Base-by-base conservation (phyloP, 64 coral and sea anemone genomes). In the Dendrophyllia cribrosa region DNA sequence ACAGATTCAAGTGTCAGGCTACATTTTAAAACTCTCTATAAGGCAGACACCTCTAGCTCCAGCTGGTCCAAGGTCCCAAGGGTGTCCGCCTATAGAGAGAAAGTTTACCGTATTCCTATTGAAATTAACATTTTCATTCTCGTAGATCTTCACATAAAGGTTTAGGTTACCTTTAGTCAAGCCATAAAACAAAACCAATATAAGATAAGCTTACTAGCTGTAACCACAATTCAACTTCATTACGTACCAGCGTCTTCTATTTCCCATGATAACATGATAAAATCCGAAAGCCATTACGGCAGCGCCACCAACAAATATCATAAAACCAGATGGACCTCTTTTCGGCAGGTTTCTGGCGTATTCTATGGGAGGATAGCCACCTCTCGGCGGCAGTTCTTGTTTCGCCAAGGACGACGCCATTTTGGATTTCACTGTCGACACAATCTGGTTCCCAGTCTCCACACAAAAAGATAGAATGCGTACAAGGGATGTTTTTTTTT, bases 371-470 rank as follows among this genome's bases (percentile, higher is more conserved):
- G 97, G 91, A 96, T 99, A 99, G 72, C 97, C 97, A 63, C 94
- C 97, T 89, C 91, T 89, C 73, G 94, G 97, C 51, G 97, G 97
- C 58, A 99, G 58, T 75, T 99, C 97, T 92, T 99, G 60, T 84
- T 84, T 84, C 9, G 67, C 46, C 20, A 84, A 66, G 46, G 80
- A 84, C 60, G 80, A 67, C 91, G 97, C 94, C 97, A 99, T 99
- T 71, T 99, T 99, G 86, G 72, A 66, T 51, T 48, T 58, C 65
- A 55, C n/a, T 20, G n/a, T 15, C 77, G 47, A 43, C 48, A 8
- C 13, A 25, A 26, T 44, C 52, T 68, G 9, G 79, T 47, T 20
- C 19, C 80, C 80, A 84, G 61, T 67, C 80, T 23, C 45, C 80
- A 11, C 7, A 60, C 7, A 17, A 43, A 44, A 15, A 34, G 12